Evolutionary conservation across 2,113 vertebrate species (phyloP), one percentile per base, ranked within the genome.

Genomic region (Ramphastos sulfuratus): DNA sequence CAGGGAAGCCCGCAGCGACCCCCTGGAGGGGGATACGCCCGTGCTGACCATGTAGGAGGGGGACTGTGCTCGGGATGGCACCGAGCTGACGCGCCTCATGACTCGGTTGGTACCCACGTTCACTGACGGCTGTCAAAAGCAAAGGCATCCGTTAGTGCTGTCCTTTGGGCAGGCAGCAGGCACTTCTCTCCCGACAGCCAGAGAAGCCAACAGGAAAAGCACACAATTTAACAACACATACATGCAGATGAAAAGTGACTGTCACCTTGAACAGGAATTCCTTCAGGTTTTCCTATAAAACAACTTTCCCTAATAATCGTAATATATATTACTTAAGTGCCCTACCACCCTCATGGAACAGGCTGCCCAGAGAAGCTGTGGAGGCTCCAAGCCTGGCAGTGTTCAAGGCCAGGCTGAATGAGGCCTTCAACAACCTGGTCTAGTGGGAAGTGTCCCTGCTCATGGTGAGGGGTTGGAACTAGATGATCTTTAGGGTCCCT

Each of bases 21-120:
- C 98, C 76, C 99, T 97, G 4, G 99, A 98, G 7, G 99, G 99
- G 64, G 99, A 99, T 64, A 98, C 76, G 42, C 98, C 98, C 28
- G 98, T 97, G 97, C 98, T 92, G 73, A 97, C 96, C 91, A 89
- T 10, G 76, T 99, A 99, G 69, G 98, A 98, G 56, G 99, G 99
- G 67, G 99, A 99, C 98, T 99, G 99, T 6, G 99, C 98, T 97
- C 99, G 97, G 92, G 99, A 99, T 54, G 99, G 99, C 95, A 99
- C 99, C 31, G 99, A 99, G 75, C 99, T 98, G 89, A 99, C 99
- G 82, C 99, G 98, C 73, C 99, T 96, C 98, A 99, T 99, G 61
- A 98, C 98, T 89, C 98, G 98, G 74, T 95, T 98, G 60, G 97
- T 94, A 81, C 98, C 92, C 11, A 96, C 56, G 10, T 93, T 97